Evolutionary conservation across 2,888 invertebrate species (phyloP).

Genomic region (Steinernema scapterisci): DNA sequence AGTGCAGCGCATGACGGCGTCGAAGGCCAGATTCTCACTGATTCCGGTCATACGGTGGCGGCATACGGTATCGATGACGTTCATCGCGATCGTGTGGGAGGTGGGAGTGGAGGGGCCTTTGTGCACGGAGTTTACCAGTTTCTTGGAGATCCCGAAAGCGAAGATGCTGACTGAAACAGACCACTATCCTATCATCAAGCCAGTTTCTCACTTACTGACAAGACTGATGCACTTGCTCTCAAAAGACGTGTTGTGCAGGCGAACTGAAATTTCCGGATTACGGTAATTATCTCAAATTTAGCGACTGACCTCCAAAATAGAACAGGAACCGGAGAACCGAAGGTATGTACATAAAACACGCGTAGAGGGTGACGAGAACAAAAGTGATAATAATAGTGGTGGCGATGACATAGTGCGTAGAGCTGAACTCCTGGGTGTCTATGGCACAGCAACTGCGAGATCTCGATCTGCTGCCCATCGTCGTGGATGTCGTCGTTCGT

Average conservation of each 20-base stretch:
- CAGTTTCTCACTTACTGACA: neutral
- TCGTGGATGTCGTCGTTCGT: neutral
- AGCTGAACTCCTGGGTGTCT: conserved; percentile 17
- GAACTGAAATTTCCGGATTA: neutral
- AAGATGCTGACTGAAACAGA: neutral
- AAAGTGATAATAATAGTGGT: neutral
- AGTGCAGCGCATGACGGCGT: neutral
- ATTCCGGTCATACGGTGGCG: conserved; percentile 17
- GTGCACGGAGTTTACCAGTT: neutral
- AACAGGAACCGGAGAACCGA: neutral
- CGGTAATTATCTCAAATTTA: neutral
- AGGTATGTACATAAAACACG: neutral
- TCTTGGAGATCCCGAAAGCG: neutral
- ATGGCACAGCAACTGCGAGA: conserved; percentile 16
- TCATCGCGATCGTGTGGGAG: conserved; percentile 10
- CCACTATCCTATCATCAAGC: neutral
- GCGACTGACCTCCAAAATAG: neutral
- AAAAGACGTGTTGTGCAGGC: neutral
- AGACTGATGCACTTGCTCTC: neutral
- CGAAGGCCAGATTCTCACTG: conserved; percentile 10
- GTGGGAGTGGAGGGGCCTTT: neutral
- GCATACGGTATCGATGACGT: conserved; percentile 4
- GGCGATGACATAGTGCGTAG: conserved; percentile 1
- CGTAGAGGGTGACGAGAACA: neutral
- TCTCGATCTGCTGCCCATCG: neutral